Percentiles rank a stretch among this genome's conserved stretches.
These are phyloP conservation scores for Platycheirus rosarum DNA, from an alignment of 2,888 invertebrate species.

Conservation along the genomic window DNA sequence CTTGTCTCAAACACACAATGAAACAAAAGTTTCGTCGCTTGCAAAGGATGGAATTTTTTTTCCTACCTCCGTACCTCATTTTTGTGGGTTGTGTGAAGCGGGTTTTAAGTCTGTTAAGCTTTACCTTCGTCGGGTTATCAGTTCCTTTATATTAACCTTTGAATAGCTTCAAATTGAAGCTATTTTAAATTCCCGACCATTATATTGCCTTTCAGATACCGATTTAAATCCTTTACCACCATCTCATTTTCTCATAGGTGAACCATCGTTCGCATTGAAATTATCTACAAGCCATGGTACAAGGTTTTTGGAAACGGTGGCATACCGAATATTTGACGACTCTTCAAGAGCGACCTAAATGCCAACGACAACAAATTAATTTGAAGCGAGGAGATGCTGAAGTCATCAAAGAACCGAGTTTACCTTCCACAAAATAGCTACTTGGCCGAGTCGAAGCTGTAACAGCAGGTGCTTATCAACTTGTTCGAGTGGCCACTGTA, in stretches of 20 bases:
- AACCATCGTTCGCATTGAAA: conserved; percentile 1
- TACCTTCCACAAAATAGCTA: conserved; percentile 8
- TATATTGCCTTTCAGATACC: conserved; percentile 7
- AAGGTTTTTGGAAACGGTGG: neutral
- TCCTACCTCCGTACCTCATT: neutral
- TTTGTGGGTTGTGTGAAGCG: neutral
- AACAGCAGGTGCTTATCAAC: neutral
- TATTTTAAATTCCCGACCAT: conserved; percentile 18
- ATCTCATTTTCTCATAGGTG: conserved; percentile 24
- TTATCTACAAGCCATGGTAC: neutral
- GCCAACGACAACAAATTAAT: neutral
- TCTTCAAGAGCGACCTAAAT: neutral
- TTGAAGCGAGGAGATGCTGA: neutral
- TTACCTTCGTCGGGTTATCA: neutral
- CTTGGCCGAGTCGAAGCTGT: conserved; percentile 14
- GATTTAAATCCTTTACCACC: conserved; percentile 21
- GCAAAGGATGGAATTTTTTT: conserved; percentile 6
- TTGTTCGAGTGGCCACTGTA: conserved; percentile 13
- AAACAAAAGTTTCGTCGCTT: neutral
- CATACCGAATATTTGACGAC: neutral
- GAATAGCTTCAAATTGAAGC: conserved; percentile 38
- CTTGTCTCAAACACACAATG: neutral
- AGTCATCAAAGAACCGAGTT: neutral
- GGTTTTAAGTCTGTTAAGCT: neutral
- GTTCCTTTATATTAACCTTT: conserved; percentile 18